Percentiles rank a stretch among this genome's conserved stretches.
Conservation (phyloP, 2,797 vertebrate species). For the Sebastes elongatus region DNA sequence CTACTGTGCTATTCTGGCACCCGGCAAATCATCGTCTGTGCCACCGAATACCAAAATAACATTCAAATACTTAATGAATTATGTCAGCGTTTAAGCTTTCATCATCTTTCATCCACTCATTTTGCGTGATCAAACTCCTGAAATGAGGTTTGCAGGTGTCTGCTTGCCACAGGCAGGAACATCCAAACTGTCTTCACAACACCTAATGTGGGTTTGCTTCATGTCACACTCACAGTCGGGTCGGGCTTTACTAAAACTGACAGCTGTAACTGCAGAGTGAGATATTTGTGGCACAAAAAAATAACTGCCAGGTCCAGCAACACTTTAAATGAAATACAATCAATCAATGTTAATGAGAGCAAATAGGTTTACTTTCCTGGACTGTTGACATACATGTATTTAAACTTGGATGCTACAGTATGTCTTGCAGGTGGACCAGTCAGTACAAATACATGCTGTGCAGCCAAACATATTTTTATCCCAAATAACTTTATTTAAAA, state of each 20-base stretch:
- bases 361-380: not conserved
- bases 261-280: not conserved
- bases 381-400: not conserved
- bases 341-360: not conserved
- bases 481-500: not conserved
- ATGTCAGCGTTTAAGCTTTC: slow-evolving; percentile 1
- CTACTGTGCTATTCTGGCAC: slow-evolving; percentile 10
- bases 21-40: not conserved
- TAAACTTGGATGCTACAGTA: not conserved
- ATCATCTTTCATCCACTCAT: not conserved
- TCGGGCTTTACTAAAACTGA: not conserved
- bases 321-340: not conserved
- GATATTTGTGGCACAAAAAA: not conserved
- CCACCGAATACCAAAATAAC: slow-evolving; percentile 5
- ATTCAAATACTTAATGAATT: slow-evolving; percentile 7
- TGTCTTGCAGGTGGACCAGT: not conserved
- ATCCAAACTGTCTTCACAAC: not conserved
- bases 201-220: not conserved
- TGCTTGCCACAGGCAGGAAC: not conserved
- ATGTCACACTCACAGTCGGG: not conserved
- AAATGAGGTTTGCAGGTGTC: not conserved
- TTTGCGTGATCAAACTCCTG: not conserved
- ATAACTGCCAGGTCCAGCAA: not conserved
- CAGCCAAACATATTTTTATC: not conserved
- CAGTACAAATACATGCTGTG: not conserved